A percentile compares a stretch with the other conserved stretches of the same genome.
Evolutionary conservation across 2,888 invertebrate species (phyloP).

Genomic region (Cabera pusaria): DNA sequence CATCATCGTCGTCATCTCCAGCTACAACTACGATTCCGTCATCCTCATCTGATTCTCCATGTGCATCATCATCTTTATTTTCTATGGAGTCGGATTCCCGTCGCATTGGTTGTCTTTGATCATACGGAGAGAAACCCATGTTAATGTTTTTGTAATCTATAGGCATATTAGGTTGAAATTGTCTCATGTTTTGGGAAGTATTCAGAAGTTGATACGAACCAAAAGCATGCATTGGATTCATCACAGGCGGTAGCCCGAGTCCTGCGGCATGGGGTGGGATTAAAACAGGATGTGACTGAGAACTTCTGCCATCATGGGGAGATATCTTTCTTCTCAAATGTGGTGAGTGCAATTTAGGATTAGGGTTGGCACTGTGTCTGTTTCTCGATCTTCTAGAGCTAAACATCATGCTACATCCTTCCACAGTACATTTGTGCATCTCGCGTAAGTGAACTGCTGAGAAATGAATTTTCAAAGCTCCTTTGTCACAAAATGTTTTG

Average conservation of each 20-base stretch:
- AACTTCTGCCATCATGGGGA: slow-evolving; percentile 95
- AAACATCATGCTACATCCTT: slow-evolving; percentile 99
- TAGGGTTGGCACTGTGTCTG: slow-evolving; percentile 98
- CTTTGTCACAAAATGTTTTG: slow-evolving; percentile 99
- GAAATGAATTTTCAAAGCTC: slow-evolving; percentile 99
- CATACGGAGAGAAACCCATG: slow-evolving; percentile 59
- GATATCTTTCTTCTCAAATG: slow-evolving; percentile 96
- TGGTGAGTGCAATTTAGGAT: slow-evolving; percentile 98
- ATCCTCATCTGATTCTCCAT: slow-evolving; percentile 87
- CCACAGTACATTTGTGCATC: slow-evolving; percentile 99
- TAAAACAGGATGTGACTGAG: slow-evolving; percentile 92
- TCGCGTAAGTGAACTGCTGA: slow-evolving; percentile 99
- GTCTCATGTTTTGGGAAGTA: slow-evolving; percentile 86
- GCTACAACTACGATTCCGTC: slow-evolving; percentile 91
- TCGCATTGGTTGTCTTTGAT: slow-evolving; percentile 63
- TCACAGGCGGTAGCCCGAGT: slow-evolving; percentile 85
- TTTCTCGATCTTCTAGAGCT: slow-evolving; percentile 97
- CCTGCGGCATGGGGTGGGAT: slow-evolving; percentile 88
- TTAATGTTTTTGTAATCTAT: slow-evolving; percentile 78
- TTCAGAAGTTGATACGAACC: slow-evolving; percentile 91
- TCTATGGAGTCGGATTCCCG: slow-evolving; percentile 69
- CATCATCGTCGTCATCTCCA: slow-evolving; percentile 90
- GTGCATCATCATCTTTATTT: slow-evolving; percentile 83
- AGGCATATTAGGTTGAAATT: slow-evolving; percentile 73
- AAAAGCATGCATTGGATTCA: slow-evolving; percentile 89